Conservation (phyloP, 2,888 invertebrate species). For the Catocala fraxini region DNA sequence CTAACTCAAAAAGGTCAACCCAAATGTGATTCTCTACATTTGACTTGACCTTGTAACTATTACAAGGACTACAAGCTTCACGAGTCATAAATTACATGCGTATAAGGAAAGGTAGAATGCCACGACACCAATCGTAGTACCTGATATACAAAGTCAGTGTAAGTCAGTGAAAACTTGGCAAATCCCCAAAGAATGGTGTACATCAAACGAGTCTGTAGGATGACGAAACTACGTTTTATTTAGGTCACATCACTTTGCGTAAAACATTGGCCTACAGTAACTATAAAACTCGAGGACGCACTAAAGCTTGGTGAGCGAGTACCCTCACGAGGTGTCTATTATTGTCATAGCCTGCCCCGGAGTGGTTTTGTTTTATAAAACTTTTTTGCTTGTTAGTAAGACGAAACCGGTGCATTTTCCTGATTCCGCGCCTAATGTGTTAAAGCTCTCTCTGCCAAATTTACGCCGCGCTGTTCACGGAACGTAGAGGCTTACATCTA, state of each 20-base stretch:
- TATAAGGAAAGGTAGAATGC: too few relatives aligned
- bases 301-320: slow-evolving; percentile 26
- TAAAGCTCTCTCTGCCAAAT: slow-evolving; percentile 48
- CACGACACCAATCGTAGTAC: background rate
- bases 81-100: background rate
- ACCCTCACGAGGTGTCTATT: slow-evolving; percentile 28
- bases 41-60: too few relatives aligned
- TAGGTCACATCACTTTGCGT: slow-evolving; percentile 32
- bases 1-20: too few relatives aligned
- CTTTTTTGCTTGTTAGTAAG: slow-evolving; percentile 47
- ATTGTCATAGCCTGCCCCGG: slow-evolving; percentile 28
- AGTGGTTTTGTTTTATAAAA: slow-evolving; percentile 49
- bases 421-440: slow-evolving; percentile 56
- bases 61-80: too few relatives aligned
- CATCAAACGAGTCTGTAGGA: slow-evolving; percentile 23
- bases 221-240: slow-evolving; percentile 27
- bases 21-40: too few relatives aligned
- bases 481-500: slow-evolving; percentile 14
- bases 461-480: slow-evolving; percentile 35
- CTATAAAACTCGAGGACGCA: slow-evolving; percentile 16
- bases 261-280: slow-evolving; percentile 33
- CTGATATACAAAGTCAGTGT: slow-evolving; percentile 2
- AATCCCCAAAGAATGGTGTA: slow-evolving; percentile 22
- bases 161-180: slow-evolving; percentile 17
- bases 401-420: slow-evolving; percentile 49